Base-by-base conservation (phyloP, 2,113 vertebrate species). In the Montifringilla adamsi region DNA sequence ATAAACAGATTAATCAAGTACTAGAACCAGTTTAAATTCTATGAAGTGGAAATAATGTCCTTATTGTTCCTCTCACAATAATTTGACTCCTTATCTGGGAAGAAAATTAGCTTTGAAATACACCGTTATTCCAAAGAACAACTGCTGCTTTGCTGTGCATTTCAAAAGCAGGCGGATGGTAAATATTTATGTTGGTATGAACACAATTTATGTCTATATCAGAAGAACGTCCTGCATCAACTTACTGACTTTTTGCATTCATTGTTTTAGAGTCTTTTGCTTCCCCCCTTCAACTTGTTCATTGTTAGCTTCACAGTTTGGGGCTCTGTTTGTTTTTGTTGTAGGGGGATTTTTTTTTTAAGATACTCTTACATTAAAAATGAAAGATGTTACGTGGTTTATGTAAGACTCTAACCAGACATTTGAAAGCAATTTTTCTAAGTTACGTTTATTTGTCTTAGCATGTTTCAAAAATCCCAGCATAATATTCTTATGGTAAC, bases 351-450 rank as follows among this genome's bases (percentile, higher is more conserved):
- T 35, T 35, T 59, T 59, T 30, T 66, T 47, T n/a, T 26, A 52
- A 83, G 17, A 62, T 13, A 41, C 1, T 19, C 23, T 50, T 35
- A 39, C 7, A 10, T 56, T 31, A 62, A 46, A 83, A 83, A 41
- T 13, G 2, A 60, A 84, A 64, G 47, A 75, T 21, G 50, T 39
- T 24, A 43, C 78, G 21, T 70, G 12, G 10, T 39, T 90, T 82
- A 79, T n/a, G 39, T 55, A 87, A 84, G 35, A 78, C 52, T 59
- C 20, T 63, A 82, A 52, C 30, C 14, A 85, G 62, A 79, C 22
- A 75, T 28, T 76, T 87, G 30, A 89, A 84, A 84, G 13, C 5
- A 39, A 33, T 78, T 92, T 90, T 75, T 90, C 9, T 37, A 89
- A 89, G 28, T 78, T 24, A 56, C 15, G 17, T 20, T 55, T 78